Base-by-base conservation (phyloP, 2,888 invertebrate genomes). In the Prenolepis imparis region DNA sequence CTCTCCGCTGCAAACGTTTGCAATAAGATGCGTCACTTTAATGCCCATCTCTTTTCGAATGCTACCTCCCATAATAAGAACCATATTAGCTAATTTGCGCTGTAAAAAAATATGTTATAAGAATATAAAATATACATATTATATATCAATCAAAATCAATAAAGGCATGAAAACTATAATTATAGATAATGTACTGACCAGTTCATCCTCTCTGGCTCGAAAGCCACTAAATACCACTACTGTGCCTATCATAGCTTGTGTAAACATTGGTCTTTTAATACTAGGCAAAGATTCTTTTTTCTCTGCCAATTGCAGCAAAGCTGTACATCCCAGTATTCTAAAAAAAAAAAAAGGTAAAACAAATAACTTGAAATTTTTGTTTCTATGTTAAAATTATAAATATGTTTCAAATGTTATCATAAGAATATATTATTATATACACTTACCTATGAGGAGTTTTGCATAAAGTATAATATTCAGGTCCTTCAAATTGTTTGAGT, bases 11-110 rank as follows among this genome's bases (percentile, higher is more conserved):
- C 98, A 97, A 91, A 97, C 96, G 92, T 98, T 98, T 88, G 99
- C 98, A 91, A 99, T 98, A 90, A 99, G 96, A 96, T 99, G 99
- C 78, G 99, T 99, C 90, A 98, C 98, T 94, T 97, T 97, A 83
- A 97, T 96, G 86, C 97, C 97, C 96, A 98, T 97, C 93, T 99
- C 98, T 95, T 98, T 98, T 88, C 98, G 96, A 93, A 99, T 98
- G 92, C 98, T 98, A 70, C 99, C 99, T 91, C 99, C 99, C 99
- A 99, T 99, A 94, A 97, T 97, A 96, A 99, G 99, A 91, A 99
- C 98, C 94, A 98, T 96, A 91, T 97, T 97, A 91, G 98, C 98
- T 94, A 99, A 96, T 95, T 96, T 97, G 92, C 97, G 97, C 98
- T 98, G 95, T 24, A 95, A 88, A 21, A 64, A 68, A 84, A 55